A percentile compares a stretch with the other conserved stretches of the same genome.
These are phyloP conservation scores for Hecatera dysodea DNA, from an alignment of 2,888 invertebrate species.

Conservation along the genomic window DNA sequence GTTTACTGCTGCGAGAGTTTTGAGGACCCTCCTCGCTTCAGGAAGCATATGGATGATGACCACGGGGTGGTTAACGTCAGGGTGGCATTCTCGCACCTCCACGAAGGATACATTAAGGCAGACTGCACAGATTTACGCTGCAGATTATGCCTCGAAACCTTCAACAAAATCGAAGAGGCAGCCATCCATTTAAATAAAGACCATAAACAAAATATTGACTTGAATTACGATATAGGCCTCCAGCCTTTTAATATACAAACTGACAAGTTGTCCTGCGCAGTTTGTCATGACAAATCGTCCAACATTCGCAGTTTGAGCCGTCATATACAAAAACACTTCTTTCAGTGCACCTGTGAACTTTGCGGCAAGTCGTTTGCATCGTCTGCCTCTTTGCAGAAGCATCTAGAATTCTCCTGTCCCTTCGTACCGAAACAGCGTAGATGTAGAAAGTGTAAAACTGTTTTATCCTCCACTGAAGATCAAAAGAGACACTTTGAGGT, in stretches of 20 bases:
- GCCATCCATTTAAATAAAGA: slow-evolving; percentile 71
- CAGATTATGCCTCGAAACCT: slow-evolving; percentile 72
- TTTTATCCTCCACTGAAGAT: slow-evolving; percentile 73
- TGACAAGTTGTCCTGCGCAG: slow-evolving; percentile 71
- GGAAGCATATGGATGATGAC: slow-evolving; percentile 70
- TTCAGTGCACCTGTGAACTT: slow-evolving; percentile 78
- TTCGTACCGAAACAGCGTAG: slow-evolving; percentile 67
- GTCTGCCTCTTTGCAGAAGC: slow-evolving; percentile 71
- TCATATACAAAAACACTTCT: slow-evolving; percentile 79
- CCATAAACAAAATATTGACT: slow-evolving; percentile 71
- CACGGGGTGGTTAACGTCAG: slow-evolving; percentile 64
- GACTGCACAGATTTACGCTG: slow-evolving; percentile 80
- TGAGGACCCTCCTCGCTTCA: slow-evolving; percentile 69
- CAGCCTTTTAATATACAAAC: slow-evolving; percentile 76
- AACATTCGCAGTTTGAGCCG: slow-evolving; percentile 76
- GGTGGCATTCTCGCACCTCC: slow-evolving; percentile 68
- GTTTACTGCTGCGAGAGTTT: slow-evolving; percentile 80
- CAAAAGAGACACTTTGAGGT: slow-evolving; percentile 70
- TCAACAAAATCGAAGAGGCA: slow-evolving; percentile 67
- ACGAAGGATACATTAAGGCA: slow-evolving; percentile 71
- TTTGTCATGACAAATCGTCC: slow-evolving; percentile 73
- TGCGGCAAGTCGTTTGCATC: slow-evolving; percentile 81
- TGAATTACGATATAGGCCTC: slow-evolving; percentile 74
- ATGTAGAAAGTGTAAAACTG: slow-evolving; percentile 77
- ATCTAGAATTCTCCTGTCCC: slow-evolving; percentile 66